Evolutionary conservation across 2,797 vertebrate genomes (phyloP), one percentile per base, ranked within the genome.

Genomic region (Rhyacichthys aspro): DNA sequence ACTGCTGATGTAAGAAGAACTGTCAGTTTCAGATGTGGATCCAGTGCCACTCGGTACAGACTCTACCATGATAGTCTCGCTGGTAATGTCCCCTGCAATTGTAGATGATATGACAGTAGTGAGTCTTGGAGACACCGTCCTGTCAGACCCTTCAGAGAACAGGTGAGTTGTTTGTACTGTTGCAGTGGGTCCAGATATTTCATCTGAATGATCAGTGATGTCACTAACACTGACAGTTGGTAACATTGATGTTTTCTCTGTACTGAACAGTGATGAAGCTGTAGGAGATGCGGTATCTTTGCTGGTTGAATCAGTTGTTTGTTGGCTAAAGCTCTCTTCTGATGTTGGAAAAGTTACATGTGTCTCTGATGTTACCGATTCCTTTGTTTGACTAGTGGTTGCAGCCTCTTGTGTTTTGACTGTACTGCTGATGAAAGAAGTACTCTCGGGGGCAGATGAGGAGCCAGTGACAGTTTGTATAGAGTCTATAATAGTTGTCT

Each of bases 181-280:
- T 23, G 19, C 5, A 23, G n/a, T n/a, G n/a, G n/a, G n/a, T n/a
- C n/a, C n/a, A n/a, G n/a, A 57, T 0, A 44, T 0, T 2, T 14
- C 11, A 11, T 64, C 52, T 56, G 71, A 48, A 16, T 59, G 16
- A n/a, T 11, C 10, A 8, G 36, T 49, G 5, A 64, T n/a, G n/a
- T n/a, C n/a, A n/a, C n/a, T n/a, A n/a, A n/a, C n/a, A n/a, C 5
- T 43, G 2, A 10, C 14, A 37, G 6, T 7, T 46, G 41, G n/a
- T 50, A 11, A 7, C 8, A 8, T 8, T 43, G 43, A 17, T 38
- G 33, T n/a, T 23, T 37, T 14, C 11, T 28, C 36, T 23, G 43
- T 39, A 18, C 38, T 63, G 48, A 36, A 47, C 2, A 12, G 10
- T 14, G 42, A 48, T 12, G 12, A 14, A 12, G 38, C 12, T 41